Evolutionary conservation across 2,113 vertebrate genomes (phyloP), one percentile per base, ranked within the genome.

Genomic region (Trematocara marginatum): DNA sequence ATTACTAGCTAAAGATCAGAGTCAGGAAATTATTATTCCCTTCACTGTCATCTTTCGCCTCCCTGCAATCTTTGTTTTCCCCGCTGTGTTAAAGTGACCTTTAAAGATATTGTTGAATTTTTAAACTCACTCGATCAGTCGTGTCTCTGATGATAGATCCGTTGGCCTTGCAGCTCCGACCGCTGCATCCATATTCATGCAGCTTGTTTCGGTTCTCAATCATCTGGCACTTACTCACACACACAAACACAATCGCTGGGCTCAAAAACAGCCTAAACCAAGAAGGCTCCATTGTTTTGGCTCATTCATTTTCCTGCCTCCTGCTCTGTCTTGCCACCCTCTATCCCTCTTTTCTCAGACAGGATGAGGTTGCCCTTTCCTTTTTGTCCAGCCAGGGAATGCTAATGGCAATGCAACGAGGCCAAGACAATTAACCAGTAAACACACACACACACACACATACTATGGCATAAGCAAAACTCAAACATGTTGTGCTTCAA

Each of bases 361-460:
- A 56, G 45, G 38, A 71, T 18, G 66, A 18, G 31, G 54, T 74
- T 88, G 87, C 86, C 89, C 86, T 92, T 92, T 92, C 69, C 53
- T 76, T 49, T 84, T 66, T 15, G 7, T 84, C 56, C 81, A 89
- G 81, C 83, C 4, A 56, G 86, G 80, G 84, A 88, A 89, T 90
- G 80, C 89, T 86, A 82, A 92, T 87, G 79, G 35, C 3, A 7
- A 45, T 5, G 12, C 10, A 2, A 78, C 1, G 2, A 47, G 66
- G 81, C 87, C 78, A 59, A 85, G 82, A 83, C 79, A 88, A 90
- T 92, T 87, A 88, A 76, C 26, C 9, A 7, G 1, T 54, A 78
- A 35, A 78, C 56, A 45, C 7, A 66, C 56, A 31, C 5, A 69
- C 64, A 9, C 6, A 76, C 12, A 5, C 61, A n/a, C 18, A 13